These are phyloP conservation scores for Slavum lentiscoides DNA, from an alignment of 2,888 invertebrate species.

Conservation along the genomic window DNA sequence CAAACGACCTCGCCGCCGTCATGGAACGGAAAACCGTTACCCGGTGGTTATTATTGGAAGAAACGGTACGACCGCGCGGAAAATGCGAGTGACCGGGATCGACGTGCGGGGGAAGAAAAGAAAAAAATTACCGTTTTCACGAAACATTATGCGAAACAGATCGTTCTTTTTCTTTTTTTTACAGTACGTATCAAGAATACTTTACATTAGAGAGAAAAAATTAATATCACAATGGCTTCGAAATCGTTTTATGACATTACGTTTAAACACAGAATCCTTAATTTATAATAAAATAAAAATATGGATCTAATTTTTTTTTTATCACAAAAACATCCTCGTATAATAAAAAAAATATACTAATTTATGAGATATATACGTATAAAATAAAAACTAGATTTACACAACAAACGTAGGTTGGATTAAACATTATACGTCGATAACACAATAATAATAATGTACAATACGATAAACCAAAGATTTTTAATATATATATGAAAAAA, in stretches of 20 bases:
- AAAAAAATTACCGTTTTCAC: too few species aligned
- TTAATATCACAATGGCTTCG: too few species aligned
- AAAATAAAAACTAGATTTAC: background rate
- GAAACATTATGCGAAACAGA: too few species aligned
- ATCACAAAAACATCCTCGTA: background rate
- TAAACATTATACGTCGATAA: background rate
- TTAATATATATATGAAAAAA: too few species aligned
- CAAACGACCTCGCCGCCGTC: slow-evolving; percentile 37
- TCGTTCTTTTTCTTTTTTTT: too few species aligned
- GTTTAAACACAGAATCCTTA: too few species aligned
- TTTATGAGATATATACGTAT: background rate
- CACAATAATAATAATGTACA: background rate
- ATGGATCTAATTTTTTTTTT: background rate
- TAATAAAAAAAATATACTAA: background rate
- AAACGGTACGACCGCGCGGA: background rate
- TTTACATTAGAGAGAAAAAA: too few species aligned
- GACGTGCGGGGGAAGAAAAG: too few species aligned
- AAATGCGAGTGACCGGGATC: too few species aligned
- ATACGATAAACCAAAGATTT: background rate
- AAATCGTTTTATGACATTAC: too few species aligned
- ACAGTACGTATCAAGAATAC: too few species aligned
- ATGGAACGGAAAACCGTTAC: slow-evolving; percentile 16
- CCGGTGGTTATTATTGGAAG: background rate
- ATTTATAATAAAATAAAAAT: too few species aligned
- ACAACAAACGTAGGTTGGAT: background rate